Evolutionary conservation across 1,140 invertebrate genomes (phyloP).

Genomic region (Lasaia peninsularis): DNA sequence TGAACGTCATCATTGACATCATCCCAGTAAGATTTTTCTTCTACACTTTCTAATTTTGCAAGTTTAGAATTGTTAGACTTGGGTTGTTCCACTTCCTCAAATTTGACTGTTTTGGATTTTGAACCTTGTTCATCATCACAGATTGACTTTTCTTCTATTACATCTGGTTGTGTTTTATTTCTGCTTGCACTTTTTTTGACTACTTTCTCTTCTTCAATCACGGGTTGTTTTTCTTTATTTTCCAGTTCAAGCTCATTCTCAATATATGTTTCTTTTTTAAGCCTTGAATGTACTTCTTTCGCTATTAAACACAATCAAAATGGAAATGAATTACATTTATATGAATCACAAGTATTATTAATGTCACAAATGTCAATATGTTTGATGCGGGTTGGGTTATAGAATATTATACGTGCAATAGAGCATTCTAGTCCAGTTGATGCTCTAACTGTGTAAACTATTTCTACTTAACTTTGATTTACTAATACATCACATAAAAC

Average conservation of each 20-base stretch:
- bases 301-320: constrained; percentile 72
- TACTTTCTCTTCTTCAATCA: constrained; percentile 33
- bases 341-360: constrained; percentile 41
- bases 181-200: constrained; percentile 46
- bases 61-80: constrained; percentile 18
- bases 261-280: constrained; percentile 58
- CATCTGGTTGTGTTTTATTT: constrained; percentile 49
- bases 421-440: constrained; percentile 64
- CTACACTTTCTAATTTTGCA: constrained; percentile 33
- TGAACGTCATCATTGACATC: constrained; percentile 32
- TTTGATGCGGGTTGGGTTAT: constrained; percentile 39
- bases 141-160: constrained; percentile 54
- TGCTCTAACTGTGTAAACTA: constrained; percentile 35
- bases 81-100: constrained; percentile 37
- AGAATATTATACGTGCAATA: constrained; percentile 42
- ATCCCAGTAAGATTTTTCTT: constrained; percentile 42
- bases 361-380: constrained; percentile 46
- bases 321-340: constrained; percentile 38
- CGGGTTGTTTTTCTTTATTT: constrained; percentile 34
- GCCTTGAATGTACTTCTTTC: constrained; percentile 71
- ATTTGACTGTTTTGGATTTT: constrained; percentile 29
- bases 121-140: constrained; percentile 34
- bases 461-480: constrained; percentile 17
- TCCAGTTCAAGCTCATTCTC: constrained; percentile 58
- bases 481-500: constrained; percentile 40